Evolutionary conservation across 2,888 invertebrate genomes (phyloP).

Genomic region (Apodemia zela): DNA sequence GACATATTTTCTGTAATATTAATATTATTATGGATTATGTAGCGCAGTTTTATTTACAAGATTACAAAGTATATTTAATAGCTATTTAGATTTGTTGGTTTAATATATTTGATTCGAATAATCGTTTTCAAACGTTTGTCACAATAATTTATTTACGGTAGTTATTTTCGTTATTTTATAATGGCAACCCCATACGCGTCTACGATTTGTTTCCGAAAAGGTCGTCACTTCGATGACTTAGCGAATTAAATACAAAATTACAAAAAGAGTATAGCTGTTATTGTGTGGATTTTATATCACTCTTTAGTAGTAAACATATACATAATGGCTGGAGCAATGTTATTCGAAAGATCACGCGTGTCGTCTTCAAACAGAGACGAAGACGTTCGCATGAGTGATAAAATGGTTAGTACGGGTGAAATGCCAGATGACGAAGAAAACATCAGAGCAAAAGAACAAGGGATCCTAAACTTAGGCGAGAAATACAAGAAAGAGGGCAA

Average conservation of each 20-base stretch:
- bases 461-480: slow-evolving; percentile 95
- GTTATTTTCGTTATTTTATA: slow-evolving; percentile 22
- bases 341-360: slow-evolving; percentile 91
- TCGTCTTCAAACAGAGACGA: slow-evolving; percentile 88
- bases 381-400: slow-evolving; percentile 86
- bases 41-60: no score
- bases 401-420: slow-evolving; percentile 89
- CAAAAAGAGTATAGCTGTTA: slow-evolving; percentile 69
- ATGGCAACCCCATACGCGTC: slow-evolving; percentile 68
- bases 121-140: not conserved
- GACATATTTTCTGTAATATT: no score
- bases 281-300: slow-evolving; percentile 62
- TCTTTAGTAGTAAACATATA: slow-evolving; percentile 69
- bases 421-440: slow-evolving; percentile 92
- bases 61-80: no score
- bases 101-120: no score
- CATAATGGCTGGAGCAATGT: slow-evolving; percentile 94
- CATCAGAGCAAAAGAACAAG: slow-evolving; percentile 95
- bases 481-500: slow-evolving; percentile 96
- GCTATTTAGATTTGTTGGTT: no score
- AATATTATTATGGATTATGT: no score
- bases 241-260: slow-evolving; percentile 75
- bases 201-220: slow-evolving; percentile 76
- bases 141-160: not conserved
- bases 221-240: slow-evolving; percentile 73